Evolutionary conservation across 2,888 invertebrate species (phyloP).

Genomic region (Notodonta ziczac): DNA sequence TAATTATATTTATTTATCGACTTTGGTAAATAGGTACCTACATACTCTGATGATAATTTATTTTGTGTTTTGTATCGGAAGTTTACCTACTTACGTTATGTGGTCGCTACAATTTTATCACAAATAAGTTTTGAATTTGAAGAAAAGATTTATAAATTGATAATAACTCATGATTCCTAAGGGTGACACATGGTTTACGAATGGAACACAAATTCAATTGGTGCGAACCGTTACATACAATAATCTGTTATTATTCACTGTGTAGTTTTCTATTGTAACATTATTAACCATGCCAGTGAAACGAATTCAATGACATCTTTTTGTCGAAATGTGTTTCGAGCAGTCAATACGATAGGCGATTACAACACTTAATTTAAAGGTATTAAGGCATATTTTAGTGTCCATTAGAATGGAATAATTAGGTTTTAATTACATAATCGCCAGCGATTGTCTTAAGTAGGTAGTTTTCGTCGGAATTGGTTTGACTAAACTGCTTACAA

Average conservation of each 20-base stretch:
- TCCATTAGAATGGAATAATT: neutral
- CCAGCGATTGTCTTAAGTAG: neutral
- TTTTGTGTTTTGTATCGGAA: too few species aligned
- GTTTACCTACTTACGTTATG: too few species aligned
- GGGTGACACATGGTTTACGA: neutral
- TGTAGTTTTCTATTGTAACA: slow-evolving; percentile 10
- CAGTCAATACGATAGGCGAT: slow-evolving; percentile 10
- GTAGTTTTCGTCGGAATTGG: neutral
- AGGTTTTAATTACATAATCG: slow-evolving; percentile 1
- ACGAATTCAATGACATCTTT: slow-evolving; percentile 40
- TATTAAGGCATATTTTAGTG: neutral
- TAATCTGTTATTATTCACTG: slow-evolving; percentile 18
- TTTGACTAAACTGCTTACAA: neutral
- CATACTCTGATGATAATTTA: too few species aligned
- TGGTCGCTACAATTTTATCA: too few species aligned
- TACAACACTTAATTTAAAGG: slow-evolving; percentile 5
- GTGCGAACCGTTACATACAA: slow-evolving; percentile 1
- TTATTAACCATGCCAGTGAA: slow-evolving; percentile 33
- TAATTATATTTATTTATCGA: too few species aligned
- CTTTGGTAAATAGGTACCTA: too few species aligned
- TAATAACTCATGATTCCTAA: neutral
- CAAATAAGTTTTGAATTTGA: too few species aligned
- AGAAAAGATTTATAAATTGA: too few species aligned
- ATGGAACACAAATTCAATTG: neutral
- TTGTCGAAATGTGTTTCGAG: slow-evolving; percentile 25